Conservation (phyloP, 1,140 invertebrate genomes). For the Frieseomelitta varia region DNA sequence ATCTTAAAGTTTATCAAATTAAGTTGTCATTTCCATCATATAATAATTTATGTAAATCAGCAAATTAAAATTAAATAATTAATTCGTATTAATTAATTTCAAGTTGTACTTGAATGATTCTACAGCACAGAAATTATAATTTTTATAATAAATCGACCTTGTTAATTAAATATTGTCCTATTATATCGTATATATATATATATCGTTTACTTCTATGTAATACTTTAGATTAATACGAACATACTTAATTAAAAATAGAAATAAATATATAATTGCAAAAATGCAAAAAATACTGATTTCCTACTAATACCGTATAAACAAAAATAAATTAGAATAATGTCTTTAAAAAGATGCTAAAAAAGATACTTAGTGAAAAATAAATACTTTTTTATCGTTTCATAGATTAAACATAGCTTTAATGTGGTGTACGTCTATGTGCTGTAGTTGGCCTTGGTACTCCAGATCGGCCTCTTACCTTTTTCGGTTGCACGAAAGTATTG, state of each 20-base stretch:
- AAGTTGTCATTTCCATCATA: not conserved
- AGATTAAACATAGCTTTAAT: constrained; percentile 53
- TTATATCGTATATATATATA: not conserved
- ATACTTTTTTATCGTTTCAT: constrained; percentile 34
- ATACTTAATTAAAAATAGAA: not conserved
- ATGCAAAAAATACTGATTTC: constrained; percentile 4
- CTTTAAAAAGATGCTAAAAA: constrained; percentile 49
- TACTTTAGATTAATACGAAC: constrained; percentile 5
- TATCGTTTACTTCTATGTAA: not conserved
- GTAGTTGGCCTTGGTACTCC: constrained; percentile 79
- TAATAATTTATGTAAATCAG: not conserved
- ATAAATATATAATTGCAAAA: constrained; percentile 25
- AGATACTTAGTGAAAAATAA: constrained; percentile 52
- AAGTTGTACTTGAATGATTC: too few species aligned
- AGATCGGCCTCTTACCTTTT: constrained; percentile 75
- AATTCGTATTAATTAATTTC: not conserved
- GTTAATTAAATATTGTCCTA: constrained; percentile 16
- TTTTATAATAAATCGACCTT: not conserved
- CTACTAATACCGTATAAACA: constrained; percentile 17
- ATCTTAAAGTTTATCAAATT: not conserved
- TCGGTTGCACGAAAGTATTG: constrained; percentile 72
- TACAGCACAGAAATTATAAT: constrained; percentile 1
- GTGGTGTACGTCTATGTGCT: constrained; percentile 76
- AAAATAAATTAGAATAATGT: constrained; percentile 41
- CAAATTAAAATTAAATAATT: constrained; percentile 8